Percentiles rank a stretch among this genome's conserved stretches.
Conservation (phyloP, 2,797 vertebrate species). For the Lacerta viridis region DNA sequence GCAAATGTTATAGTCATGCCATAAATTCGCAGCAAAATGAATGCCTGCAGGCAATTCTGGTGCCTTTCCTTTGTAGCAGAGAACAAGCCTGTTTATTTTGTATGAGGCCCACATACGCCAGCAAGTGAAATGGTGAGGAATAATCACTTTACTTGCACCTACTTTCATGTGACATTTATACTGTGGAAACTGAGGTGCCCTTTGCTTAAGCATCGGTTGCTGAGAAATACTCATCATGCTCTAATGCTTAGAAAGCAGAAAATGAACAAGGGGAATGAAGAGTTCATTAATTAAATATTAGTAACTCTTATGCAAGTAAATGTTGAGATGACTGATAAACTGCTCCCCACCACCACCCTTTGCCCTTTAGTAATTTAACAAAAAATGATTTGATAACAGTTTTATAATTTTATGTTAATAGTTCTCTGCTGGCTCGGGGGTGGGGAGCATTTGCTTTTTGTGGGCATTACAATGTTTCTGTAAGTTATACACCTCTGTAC, state of each 20-base stretch:
- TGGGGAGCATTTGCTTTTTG: background rate
- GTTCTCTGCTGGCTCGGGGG: background rate
- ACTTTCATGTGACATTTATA: conserved; percentile 55
- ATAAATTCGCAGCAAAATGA: conserved; percentile 72
- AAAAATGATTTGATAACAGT: background rate
- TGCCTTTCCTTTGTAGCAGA: conserved; percentile 60
- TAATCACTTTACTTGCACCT: conserved; percentile 61
- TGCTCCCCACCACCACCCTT: background rate
- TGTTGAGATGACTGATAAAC: conserved; percentile 47
- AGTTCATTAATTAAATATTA: conserved; percentile 41
- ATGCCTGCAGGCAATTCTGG: conserved; percentile 69
- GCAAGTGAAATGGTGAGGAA: conserved; percentile 64
- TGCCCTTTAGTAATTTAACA: background rate
- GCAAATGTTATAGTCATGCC: conserved; percentile 65
- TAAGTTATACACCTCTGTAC: background rate
- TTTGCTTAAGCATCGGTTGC: conserved; percentile 36
- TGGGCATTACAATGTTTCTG: background rate
- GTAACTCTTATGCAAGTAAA: conserved; percentile 34
- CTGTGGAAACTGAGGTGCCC: conserved; percentile 44
- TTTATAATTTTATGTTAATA: background rate
- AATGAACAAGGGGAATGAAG: conserved; percentile 17
- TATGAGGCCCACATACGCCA: conserved; percentile 61
- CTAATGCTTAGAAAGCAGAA: conserved; percentile 20
- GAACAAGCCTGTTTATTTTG: conserved; percentile 61
- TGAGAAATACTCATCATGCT: background rate